Evolutionary conservation across 2,113 vertebrate species (phyloP).

Genomic region (Callospermophilus lateralis): DNA sequence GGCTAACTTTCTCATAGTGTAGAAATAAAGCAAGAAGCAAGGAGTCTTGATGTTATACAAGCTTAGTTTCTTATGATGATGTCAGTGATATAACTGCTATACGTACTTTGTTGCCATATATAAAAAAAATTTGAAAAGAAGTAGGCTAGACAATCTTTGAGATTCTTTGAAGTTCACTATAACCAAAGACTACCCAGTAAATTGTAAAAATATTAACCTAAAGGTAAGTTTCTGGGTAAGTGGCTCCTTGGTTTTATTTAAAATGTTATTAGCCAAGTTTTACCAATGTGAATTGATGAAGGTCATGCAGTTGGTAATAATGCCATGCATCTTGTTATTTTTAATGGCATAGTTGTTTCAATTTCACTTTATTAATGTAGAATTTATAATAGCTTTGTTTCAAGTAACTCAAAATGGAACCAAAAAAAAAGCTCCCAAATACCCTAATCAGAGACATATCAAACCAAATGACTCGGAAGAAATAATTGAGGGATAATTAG

Average conservation of each 20-base stretch:
- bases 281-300: background rate
- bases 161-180: background rate
- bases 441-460: background rate
- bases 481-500: slow-evolving; percentile 9
- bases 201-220: slow-evolving; percentile 6
- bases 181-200: background rate
- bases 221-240: background rate
- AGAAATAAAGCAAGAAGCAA: background rate
- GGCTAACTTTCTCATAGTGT: background rate
- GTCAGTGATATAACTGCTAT: background rate
- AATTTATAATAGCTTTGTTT: background rate
- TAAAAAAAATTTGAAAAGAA: background rate
- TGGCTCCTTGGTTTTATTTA: background rate
- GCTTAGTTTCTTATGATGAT: background rate
- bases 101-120: background rate
- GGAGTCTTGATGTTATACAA: background rate
- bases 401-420: slow-evolving; percentile 39
- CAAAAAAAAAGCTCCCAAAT: background rate
- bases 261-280: background rate
- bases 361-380: background rate
- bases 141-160: background rate
- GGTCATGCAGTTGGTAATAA: background rate
- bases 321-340: slow-evolving; percentile 14
- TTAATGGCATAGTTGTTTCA: slow-evolving; percentile 22
- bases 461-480: slow-evolving; percentile 11